Base-by-base conservation (phyloP, 2,797 vertebrate genomes). In the Artibeus jamaicensis region DNA sequence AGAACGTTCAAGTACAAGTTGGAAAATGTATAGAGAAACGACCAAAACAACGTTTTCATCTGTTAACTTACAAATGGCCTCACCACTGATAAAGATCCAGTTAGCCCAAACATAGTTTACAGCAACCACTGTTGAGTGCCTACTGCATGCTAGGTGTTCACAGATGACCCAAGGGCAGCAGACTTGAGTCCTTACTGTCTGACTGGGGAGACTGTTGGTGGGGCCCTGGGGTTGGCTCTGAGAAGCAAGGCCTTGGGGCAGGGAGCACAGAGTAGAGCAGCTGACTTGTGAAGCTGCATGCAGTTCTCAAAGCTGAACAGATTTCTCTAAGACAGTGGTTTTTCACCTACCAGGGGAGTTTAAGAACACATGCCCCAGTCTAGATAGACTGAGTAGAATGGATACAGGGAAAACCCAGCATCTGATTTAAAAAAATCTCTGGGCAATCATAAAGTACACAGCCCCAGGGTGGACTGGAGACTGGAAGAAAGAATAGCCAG, bases 241-340 rank as follows among this genome's bases (percentile, higher is more conserved):
- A 55, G 19, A 22, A n/a, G 34, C 2, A 7, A 12, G 68, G 4
- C 44, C 34, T 26, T 62, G 26, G 59, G 12, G 11, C 59, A 32
- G 15, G 67, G 29, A 37, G 24, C 2, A 8, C 11, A 4, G 9
- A 9, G 24, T 0, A 1, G 10, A 9, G 55, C 55, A 57, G 2
- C 42, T 0, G 10, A 15, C 15, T 70, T 6, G 2, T 0, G 8
- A 18, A 15, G 32, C 19, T 1, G 0, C 46, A 1, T 0, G 0
- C 24, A 22, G n/a, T 29, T 15, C 42, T 55, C 16, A 9, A 4
- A 24, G 11, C 34, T 4, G 3, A 48, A 5, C 9, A 1, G 5
- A 3, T 19, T 42, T 71, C 18, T 18, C 26, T 29, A 11, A 37
- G 32, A 19, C 53, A 15, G 19, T 26, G 18, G 1, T 8, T 57